Base-by-base conservation (phyloP, 1,140 invertebrate genomes). In the Brachionus paranguensis region DNA sequence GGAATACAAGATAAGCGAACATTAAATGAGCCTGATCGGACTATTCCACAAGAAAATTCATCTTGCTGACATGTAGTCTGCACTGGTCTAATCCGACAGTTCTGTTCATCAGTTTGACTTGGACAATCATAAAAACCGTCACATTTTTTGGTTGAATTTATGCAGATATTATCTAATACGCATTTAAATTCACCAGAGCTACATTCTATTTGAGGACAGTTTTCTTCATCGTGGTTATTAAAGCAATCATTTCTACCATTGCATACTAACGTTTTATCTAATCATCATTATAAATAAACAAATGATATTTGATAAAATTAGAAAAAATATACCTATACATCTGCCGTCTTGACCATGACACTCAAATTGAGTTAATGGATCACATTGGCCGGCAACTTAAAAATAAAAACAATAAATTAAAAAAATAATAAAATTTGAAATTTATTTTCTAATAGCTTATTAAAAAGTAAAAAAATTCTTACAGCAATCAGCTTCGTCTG, bases 121-220 rank as follows among this genome's bases (percentile, higher is more conserved):
- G 37, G 79, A 68, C 79, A 83, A 68, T 83, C 79, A 29, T 29
- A 47, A 29, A 83, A 27, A 27, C 72, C 72, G 50, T 76, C 72
- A 50, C 72, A 76, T 14, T 27, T 27, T 76, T 76, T 76, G 2
- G 72, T 76, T 8, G 20, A 20, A 50, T 76, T 65, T 3, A 83
- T 83, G 43, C 79, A 83, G 24, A 65, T 47, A 20, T 45, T 45
- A n/a, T 83, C 79, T 41, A 47, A 27, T 8, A 17, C 93, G 89
- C 96, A 99, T 27, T 95, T 92, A 91, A 96, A 98, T 88, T 98
- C 95, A 86, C 94, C 95, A 0, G 93, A 92, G 24, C 93, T 94
- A 88, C 96, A 98, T 0, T 95, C 88, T 68, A 93, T 90, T 72
- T 50, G 27, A 33, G 68, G 55, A 27, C 72, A 84, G 65, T 68